Base-by-base conservation (phyloP, 2,888 invertebrate species). In the Hirtodrosophila alboralis region DNA sequence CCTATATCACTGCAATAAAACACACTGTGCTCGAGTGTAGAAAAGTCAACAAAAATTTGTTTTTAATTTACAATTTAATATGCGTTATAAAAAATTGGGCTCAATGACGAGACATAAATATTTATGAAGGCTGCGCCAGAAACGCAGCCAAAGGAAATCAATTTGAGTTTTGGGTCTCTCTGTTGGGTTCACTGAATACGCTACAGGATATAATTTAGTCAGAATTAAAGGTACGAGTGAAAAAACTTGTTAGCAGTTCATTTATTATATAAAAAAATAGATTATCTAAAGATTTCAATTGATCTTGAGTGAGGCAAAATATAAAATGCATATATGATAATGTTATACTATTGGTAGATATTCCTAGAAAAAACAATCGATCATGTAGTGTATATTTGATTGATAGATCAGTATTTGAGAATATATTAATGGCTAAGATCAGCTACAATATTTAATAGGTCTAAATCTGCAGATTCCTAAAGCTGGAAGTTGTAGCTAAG, bases 21-120 rank as follows among this genome's bases (percentile, higher is more conserved):
- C 59, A 65, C 59, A 68, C 58, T 36, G 41, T 13, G 27, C 30
- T 28, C 40, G 74, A 76, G 77, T 77, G 79, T 70, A 80, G 83
- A 78, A 83, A 80, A 81, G 85, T 84, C 83, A 75, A 83, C 83
- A 75, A 62, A 80, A 80, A 81, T 81, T 85, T 81, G 85, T 83
- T 81, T 81, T 81, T 85, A 85, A 79, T 79, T 80, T 81, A 76
- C 84, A 85, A 85, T 81, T 81, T 81, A 81, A 81, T 81, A 81
- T 81, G 85, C 79, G 80, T 83, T 79, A 79, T 81, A 81, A 81
- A 81, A 81, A 81, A 85, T 79, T 79, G 83, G 84, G 58, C 73
- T 79, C 84, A 85, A 79, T 81, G 81, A 81, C 84, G 74, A 71
- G 71, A 64, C 65, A 85, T 81, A 79, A 81, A 81, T 85, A 81